These are phyloP conservation scores for Plecturocebus donacophilus DNA, from an alignment of 2,113 vertebrate genomes.

Conservation along the genomic window DNA sequence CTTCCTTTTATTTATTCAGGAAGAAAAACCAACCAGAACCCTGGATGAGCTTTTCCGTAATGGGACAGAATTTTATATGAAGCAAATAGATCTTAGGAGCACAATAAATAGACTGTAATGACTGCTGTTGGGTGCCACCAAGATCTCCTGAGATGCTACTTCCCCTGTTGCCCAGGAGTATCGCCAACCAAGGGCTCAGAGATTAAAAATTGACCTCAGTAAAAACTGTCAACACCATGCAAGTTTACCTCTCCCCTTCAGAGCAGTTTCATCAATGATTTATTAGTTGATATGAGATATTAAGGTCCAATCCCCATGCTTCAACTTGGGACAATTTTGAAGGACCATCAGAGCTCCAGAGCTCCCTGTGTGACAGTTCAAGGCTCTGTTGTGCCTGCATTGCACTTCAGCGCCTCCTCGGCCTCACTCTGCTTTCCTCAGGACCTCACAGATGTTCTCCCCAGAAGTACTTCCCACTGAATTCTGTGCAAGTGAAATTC, in stretches of 20 bases:
- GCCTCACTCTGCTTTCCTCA: neutral
- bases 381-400: neutral
- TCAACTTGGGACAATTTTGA: neutral
- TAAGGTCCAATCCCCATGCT: neutral
- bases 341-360: neutral
- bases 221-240: neutral
- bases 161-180: neutral
- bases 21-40: neutral
- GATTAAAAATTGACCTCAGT: neutral
- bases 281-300: neutral
- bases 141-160: neutral
- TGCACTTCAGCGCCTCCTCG: neutral
- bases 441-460: rapidly evolving
- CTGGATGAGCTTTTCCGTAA: neutral
- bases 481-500: neutral
- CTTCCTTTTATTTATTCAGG: neutral
- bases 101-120: neutral
- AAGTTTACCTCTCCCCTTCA: neutral
- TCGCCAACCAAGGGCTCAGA: neutral
- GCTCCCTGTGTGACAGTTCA: neutral
- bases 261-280: neutral
- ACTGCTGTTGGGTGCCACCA: neutral
- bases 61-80: neutral
- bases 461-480: neutral
- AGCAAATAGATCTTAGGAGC: neutral